Evolutionary conservation across 2,113 vertebrate genomes (phyloP).

Genomic region (Heloderma charlesbogerti): DNA sequence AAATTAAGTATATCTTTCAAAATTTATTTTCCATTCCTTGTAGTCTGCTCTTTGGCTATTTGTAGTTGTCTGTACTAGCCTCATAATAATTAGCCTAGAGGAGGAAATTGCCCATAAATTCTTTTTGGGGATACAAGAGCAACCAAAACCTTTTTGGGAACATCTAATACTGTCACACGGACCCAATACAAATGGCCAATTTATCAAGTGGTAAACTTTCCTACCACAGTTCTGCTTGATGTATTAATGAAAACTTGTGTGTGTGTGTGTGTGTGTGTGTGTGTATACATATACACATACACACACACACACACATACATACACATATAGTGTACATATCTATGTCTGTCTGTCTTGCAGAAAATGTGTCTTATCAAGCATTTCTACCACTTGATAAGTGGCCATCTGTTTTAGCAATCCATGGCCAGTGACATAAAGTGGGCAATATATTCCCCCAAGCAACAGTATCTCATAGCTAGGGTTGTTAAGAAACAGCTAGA

Average conservation of each 20-base stretch:
- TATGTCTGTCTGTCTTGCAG: too few relatives aligned
- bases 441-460: neutral
- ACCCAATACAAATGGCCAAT: too few relatives aligned
- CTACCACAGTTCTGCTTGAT: neutral
- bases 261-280: too few relatives aligned
- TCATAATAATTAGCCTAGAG: neutral
- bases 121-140: neutral
- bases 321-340: too few relatives aligned
- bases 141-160: too few relatives aligned
- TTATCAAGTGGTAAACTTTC: neutral
- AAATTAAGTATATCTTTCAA: neutral
- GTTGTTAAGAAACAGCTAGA: too few relatives aligned
- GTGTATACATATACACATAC: too few relatives aligned
- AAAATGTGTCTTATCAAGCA: too few relatives aligned
- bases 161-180: too few relatives aligned
- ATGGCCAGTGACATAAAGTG: neutral
- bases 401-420: neutral
- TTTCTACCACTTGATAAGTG: neutral
- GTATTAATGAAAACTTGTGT: neutral
- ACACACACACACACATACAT: too few relatives aligned
- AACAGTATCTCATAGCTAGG: neutral
- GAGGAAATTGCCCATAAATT: neutral
- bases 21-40: neutral
- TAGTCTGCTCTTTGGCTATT: neutral
- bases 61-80: neutral